phyloP scores from a whole-genome alignment of 2,888 invertebrate species.

The Galeopsomyia nigrocyanea region DNA sequence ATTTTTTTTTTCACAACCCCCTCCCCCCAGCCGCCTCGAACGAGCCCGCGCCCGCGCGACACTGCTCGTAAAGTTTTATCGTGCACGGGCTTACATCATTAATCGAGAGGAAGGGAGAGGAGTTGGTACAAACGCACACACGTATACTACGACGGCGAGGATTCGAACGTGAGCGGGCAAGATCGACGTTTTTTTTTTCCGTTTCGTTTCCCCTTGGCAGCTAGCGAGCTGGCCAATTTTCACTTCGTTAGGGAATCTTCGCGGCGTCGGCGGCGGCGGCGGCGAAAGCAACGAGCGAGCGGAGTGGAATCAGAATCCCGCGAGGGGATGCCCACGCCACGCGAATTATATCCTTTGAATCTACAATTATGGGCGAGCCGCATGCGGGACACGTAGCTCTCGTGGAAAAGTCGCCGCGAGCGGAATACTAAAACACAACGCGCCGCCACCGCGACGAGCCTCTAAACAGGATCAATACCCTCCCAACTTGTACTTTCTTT shows the following conservation, averaged over 20 bases:
- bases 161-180: background rate
- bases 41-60: too few species aligned
- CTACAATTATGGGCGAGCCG: conserved; percentile 65
- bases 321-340: conserved; percentile 43
- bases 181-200: conserved; percentile 12
- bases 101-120: background rate
- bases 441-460: conserved; percentile 27
- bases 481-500: conserved; percentile 29
- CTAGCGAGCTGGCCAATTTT: conserved; percentile 57
- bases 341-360: conserved; percentile 69
- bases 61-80: too few species aligned
- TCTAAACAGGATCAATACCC: conserved; percentile 67
- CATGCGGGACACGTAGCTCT: conserved; percentile 63
- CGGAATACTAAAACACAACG: conserved; percentile 65
- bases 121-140: background rate
- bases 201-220: background rate
- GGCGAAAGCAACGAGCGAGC: background rate
- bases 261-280: background rate
- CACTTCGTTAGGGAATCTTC: conserved; percentile 62
- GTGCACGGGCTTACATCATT: background rate
- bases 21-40: too few species aligned
- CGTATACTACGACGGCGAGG: background rate
- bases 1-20: too few species aligned
- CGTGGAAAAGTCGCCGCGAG: conserved; percentile 64
- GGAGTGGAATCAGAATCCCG: conserved; percentile 46